Base-by-base conservation (phyloP, 2,113 vertebrate species). In the Phasianus colchicus region DNA sequence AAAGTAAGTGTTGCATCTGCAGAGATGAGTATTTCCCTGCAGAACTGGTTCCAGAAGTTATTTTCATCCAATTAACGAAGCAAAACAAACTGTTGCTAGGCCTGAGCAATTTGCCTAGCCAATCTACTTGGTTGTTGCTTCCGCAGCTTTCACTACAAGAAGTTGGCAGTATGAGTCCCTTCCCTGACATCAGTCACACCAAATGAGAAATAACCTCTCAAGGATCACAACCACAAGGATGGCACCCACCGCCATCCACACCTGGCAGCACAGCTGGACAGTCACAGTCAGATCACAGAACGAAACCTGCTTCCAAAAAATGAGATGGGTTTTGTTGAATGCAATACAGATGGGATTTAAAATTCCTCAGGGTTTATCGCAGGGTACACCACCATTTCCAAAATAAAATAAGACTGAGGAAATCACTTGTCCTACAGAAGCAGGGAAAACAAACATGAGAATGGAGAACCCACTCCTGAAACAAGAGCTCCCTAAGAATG, bases 1-100 rank as follows among this genome's bases (percentile, higher is more conserved):
- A 81, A 40, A 77, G 10, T 9, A 38, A 47, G 42, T 6, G 40
- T 45, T 55, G 16, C 52, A 48, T 67, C 73, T 90, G 86, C 47
- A 74, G 71, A 55, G 48, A 75, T 36, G 52, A 84, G 48, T 14
- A 58, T 34, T 89, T 89, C 77, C 71, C 58, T 32, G n/a, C 43
- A 90, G 73, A 93, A 88, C 52, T 27, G 32, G 81, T 72, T 93
- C 81, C 92, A 93, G 89, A 61, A 91, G 67, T 74, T 73, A n/a
- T 71, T 82, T 89, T 76, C 54, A 82, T 54, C 40, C 81, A 66
- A 73, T 90, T 90, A 90, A 70, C 4, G 0, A 50, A 78, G 75
- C 24, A 48, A 90, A 87, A 87, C 58, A 76, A 87, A 89, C 67
- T 76, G 81, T 58, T 85, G 45, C 72, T 77, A 74, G 63, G 84